Base-by-base conservation (phyloP, 2,797 vertebrate genomes). In the Chrosomus eos region DNA sequence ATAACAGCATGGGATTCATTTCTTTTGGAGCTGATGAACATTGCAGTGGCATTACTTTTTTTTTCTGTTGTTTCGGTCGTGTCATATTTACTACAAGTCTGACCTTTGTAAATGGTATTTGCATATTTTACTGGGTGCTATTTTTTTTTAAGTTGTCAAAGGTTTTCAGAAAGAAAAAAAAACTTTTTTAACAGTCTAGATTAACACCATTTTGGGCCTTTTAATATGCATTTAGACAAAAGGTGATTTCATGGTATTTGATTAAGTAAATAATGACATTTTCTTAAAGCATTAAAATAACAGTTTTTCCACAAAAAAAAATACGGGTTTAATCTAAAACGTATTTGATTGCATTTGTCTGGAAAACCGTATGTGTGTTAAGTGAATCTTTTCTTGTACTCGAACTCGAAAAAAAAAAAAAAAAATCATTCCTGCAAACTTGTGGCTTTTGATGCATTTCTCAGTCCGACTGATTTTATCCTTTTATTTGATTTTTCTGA, bases 141-240 rank as follows among this genome's bases (percentile, higher is more conserved):
- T 92, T 94, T 91, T 48, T 38, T 90, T 90, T 92, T 90, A 87
- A 85, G 53, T 88, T 90, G 91, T 90, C 67, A 66, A 83, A 83
- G 85, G 82, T 89, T 88, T 89, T 85, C 84, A 89, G 91, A 91
- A 90, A 89, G 13, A 91, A 89, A 86, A 92, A 92, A 92, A 76
- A 88, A 92, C 88, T 91, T 91, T 93, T 90, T 91, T 90, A 95
- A 93, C 94, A 94, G 93, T 94, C 93, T 95, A 94, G 91, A 94
- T 90, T 91, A 94, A 93, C 93, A 95, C 95, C 95, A 93, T 93
- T 93, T 95, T 94, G 95, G 95, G 95, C 95, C 95, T 96, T 95
- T 93, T 92, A 87, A 95, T 93, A 91, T 94, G 91, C 94, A 94
- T 95, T 95, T 93, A 92, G 91, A 94, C 86, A 81, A 88, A 82